phyloP scores from a whole-genome alignment of 2,113 vertebrate species.

The Eretmochelys imbricata region DNA sequence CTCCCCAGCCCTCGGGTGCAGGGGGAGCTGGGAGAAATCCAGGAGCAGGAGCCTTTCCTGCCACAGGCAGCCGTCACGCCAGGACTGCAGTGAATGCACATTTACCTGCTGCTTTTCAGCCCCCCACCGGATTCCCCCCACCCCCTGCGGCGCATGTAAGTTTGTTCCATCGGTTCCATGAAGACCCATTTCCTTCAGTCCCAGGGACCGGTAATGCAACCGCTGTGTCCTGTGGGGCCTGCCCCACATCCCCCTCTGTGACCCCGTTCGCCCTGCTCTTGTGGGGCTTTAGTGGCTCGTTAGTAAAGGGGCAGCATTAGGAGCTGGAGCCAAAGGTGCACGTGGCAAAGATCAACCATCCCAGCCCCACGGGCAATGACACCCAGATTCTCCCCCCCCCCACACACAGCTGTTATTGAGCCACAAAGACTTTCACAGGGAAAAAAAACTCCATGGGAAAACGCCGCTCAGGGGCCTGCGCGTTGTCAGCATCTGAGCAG shows the following conservation, averaged over 20 bases:
- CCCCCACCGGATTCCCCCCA: too few relatives aligned
- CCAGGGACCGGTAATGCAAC: not conserved
- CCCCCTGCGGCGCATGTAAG: not conserved
- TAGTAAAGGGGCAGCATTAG: not conserved
- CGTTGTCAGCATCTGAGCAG: slow-evolving; percentile 56
- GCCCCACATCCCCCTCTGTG: not conserved
- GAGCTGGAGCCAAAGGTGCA: not conserved
- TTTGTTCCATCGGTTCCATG: not conserved
- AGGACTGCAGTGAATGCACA: not conserved
- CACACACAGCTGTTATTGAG: not conserved
- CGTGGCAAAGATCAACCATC: too few relatives aligned
- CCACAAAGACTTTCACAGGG: not conserved
- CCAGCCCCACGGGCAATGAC: not conserved
- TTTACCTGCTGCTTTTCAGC: not conserved
- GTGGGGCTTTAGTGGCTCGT: not conserved
- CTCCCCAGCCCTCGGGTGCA: not conserved
- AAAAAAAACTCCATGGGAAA: slow-evolving; percentile 58
- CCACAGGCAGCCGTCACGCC: not conserved
- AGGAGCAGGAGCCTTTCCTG: not conserved
- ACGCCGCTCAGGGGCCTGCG: slow-evolving; percentile 51
- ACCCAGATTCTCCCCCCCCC: fast-evolving
- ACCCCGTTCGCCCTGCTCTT: not conserved
- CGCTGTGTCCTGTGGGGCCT: too few relatives aligned
- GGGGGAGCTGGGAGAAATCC: not conserved
- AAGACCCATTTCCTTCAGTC: not conserved